Percentiles rank a stretch among this genome's conserved stretches.
phyloP scores from a whole-genome alignment of 2,888 invertebrate species.

The Melinopterus prodromus region DNA sequence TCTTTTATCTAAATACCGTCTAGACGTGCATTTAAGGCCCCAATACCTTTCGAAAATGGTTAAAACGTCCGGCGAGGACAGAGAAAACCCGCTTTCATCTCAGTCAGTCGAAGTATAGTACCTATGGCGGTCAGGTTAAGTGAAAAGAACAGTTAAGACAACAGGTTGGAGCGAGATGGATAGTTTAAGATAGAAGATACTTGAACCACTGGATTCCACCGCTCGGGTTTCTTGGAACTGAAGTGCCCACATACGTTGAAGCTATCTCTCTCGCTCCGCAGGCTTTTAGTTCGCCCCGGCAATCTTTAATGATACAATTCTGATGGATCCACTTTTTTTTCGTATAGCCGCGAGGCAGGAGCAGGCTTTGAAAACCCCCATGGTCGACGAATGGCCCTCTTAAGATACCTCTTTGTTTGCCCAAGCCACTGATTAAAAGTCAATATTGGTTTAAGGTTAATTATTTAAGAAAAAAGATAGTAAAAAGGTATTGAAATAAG shows the following conservation, averaged over 20 bases:
- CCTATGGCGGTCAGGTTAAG: background rate
- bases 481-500: background rate
- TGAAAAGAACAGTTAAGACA: background rate
- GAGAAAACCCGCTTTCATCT: too few species aligned
- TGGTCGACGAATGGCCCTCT: background rate
- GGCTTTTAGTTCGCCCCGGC: background rate
- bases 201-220: constrained; percentile 18
- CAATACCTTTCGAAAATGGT: too few species aligned
- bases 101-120: too few species aligned
- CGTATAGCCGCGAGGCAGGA: constrained; percentile 9
- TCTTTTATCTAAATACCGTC: too few species aligned
- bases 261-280: background rate
- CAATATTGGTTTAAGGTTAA: background rate
- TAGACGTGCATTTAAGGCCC: too few species aligned
- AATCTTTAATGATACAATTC: constrained; percentile 23
- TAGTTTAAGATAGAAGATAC: background rate
- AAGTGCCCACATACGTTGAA: background rate
- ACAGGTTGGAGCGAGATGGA: constrained; percentile 5
- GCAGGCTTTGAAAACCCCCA: background rate
- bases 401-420: background rate
- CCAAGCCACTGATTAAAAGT: background rate
- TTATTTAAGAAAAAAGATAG: background rate
- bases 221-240: constrained; percentile 15
- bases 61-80: too few species aligned
- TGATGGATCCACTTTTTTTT: constrained; percentile 30